Conservation (phyloP, 1,140 invertebrate species). For the Macrotrachela quadricornifera region DNA sequence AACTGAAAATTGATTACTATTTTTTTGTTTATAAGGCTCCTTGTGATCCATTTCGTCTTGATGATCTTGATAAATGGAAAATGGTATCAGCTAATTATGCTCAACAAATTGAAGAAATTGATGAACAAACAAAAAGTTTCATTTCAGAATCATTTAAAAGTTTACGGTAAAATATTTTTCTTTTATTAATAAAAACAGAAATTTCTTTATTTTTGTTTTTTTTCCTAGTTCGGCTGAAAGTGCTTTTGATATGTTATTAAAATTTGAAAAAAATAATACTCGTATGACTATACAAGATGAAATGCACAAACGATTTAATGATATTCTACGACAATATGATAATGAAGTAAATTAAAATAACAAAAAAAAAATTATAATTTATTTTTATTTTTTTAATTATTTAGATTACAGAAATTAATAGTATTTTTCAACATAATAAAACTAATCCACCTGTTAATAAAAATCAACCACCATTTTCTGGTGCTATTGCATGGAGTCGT, state of each 20-base stretch:
- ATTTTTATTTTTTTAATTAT: too few relatives aligned
- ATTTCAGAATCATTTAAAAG: constrained; percentile 62
- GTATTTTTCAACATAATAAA: constrained; percentile 40
- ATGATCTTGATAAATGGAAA: constrained; percentile 58
- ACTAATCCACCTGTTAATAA: constrained; percentile 46
- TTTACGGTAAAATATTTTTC: constrained; percentile 18
- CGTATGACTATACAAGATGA: constrained; percentile 45
- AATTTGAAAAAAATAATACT: constrained; percentile 54
- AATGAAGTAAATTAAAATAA: constrained; percentile 41
- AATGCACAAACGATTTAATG: constrained; percentile 55
- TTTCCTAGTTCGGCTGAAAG: constrained; percentile 45
- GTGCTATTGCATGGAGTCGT: constrained; percentile 59
- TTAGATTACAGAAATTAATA: constrained; percentile 18
- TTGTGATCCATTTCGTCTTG: constrained; percentile 25
- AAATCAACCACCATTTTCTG: constrained; percentile 51
- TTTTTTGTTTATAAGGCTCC: too few relatives aligned
- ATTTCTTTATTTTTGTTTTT: too few relatives aligned
- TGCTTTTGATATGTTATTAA: constrained; percentile 52
- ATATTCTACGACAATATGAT: constrained; percentile 57
- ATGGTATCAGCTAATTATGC: constrained; percentile 51
- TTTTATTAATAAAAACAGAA: too few relatives aligned
- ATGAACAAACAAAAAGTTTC: constrained; percentile 56
- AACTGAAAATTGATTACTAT: too few relatives aligned
- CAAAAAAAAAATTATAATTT: too few relatives aligned
- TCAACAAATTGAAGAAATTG: constrained; percentile 46